Evolutionary conservation across 1,140 invertebrate genomes (phyloP), one percentile per base, ranked within the genome.

Genomic region (Trichomalopsis sarcophagae): DNA sequence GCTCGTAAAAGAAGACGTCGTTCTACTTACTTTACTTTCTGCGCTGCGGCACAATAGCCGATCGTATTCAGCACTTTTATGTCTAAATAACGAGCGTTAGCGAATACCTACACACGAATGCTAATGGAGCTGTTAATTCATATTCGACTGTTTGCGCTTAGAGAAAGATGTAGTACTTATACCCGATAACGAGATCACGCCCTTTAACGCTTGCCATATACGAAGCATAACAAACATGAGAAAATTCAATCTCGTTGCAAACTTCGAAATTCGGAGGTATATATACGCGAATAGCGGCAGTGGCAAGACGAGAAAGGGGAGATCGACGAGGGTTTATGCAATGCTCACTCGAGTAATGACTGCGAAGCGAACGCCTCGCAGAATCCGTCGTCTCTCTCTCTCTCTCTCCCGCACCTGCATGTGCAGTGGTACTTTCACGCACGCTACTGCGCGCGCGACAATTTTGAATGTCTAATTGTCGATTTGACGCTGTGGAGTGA

Each of bases 321-420:
- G 90, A 91, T 90, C 89, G 88, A 87, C 87, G 87, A 84, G 87
- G 66, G 83, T 88, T 92, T 91, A 89, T 88, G 88, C 84, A 91
- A 91, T 80, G 10, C 74, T 11, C 36, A 40, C 74, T 1, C 77
- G 66, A 86, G 87, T 90, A 88, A 90, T 89, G 86, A 86, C 86
- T 87, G 84, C 86, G 87, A 88, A 85, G 66, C 79, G 84, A 87
- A 87, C 55, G 86, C 84, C 82, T 87, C 84, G 27, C 27, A 87
- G 86, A 87, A 88, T 88, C 85, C 81, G 77, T 21, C 47, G 84
- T 84, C 83, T 82, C 78, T 85, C 86, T 87, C 82, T 87, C 82
- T 87, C 84, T 81, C 47, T 81, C 68, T 82, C 82, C 69, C 62
- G n/a, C 40, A 30, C 11, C 11, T 40, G 68, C 62, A 11, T 33